Base-by-base conservation (phyloP, 2,797 vertebrate genomes). In the Podarcis lilfordi region DNA sequence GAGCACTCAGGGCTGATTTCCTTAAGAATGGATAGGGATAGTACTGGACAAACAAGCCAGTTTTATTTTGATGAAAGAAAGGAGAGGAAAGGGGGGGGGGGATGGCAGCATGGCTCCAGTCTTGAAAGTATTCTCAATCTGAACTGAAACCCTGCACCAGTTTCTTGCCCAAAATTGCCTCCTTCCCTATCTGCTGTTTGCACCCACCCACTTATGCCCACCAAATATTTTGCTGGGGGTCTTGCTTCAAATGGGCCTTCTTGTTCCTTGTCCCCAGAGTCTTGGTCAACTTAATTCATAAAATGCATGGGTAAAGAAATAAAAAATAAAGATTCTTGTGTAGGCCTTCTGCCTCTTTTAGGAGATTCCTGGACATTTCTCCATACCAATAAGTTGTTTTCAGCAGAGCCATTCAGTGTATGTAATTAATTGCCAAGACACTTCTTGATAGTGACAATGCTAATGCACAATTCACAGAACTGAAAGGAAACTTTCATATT, bases 401-500 rank as follows among this genome's bases (percentile, higher is more conserved):
- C 92, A 91, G 86, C 85, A 89, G 87, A 87, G 80, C 86, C 93
- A 91, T 88, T 86, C 92, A 15, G 86, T 76, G 89, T 19, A 4
- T 93, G 90, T 95, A 94, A 82, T 88, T 93, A 95, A 96, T 81
- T 74, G 88, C 87, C 87, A 88, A 91, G 89, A 94, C 91, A 94
- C 87, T 91, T 92, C 76, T 93, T 91, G 93, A 55, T 29, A 95
- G 93, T 92, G 95, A 94, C 89, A 95, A 95, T 92, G 94, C 92
- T 93, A 92, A 94, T 95, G 93, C 93, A 90, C 82, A 94, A 95
- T 96, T 82, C n/a, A 45, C 29, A 92, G 95, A 93, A 90, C 92
- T 95, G 95, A 95, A 91, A 92, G 96, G 95, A 96, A 96, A 97
- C 94, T 96, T 96, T 85, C 92, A 86, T 96, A 95, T 93, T 94